phyloP scores from a whole-genome alignment of 2,797 vertebrate genomes.

The Sparidentex hasta region DNA sequence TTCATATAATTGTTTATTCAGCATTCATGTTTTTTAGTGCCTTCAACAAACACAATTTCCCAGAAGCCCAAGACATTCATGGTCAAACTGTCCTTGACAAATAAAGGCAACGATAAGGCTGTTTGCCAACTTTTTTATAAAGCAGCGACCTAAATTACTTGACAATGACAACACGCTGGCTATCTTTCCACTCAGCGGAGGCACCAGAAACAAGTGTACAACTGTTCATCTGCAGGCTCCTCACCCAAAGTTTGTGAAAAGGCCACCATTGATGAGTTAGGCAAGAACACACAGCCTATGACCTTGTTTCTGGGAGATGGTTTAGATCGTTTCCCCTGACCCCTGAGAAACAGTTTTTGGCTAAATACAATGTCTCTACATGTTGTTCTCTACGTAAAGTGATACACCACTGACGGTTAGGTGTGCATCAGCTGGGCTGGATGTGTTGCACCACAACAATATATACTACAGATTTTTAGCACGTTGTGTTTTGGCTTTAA shows the following conservation, averaged over 20 bases:
- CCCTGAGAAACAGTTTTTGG: neutral
- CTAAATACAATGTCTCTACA: neutral
- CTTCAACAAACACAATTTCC: neutral
- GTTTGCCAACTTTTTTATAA: neutral
- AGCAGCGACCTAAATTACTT: neutral
- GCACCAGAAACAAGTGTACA: too few species aligned
- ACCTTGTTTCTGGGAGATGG: too few species aligned
- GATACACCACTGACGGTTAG: neutral
- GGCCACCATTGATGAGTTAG: too few species aligned
- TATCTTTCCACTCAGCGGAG: neutral
- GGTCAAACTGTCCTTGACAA: neutral
- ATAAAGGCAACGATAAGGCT: neutral
- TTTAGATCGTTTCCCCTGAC: neutral
- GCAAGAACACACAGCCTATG: too few species aligned
- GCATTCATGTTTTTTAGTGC: neutral
- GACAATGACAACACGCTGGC: neutral
- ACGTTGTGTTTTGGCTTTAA: neutral
- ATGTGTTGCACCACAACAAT: neutral
- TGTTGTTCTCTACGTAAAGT: neutral
- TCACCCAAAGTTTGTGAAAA: too few species aligned
- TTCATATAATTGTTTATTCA: too few species aligned
- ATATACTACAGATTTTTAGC: neutral
- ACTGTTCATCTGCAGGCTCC: too few species aligned
- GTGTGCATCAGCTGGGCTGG: neutral
- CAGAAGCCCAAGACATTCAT: neutral